Percentiles rank a stretch among this genome's conserved stretches.
Evolutionary conservation across 2,797 vertebrate species (phyloP).

Genomic region (Argyrosomus regius): DNA sequence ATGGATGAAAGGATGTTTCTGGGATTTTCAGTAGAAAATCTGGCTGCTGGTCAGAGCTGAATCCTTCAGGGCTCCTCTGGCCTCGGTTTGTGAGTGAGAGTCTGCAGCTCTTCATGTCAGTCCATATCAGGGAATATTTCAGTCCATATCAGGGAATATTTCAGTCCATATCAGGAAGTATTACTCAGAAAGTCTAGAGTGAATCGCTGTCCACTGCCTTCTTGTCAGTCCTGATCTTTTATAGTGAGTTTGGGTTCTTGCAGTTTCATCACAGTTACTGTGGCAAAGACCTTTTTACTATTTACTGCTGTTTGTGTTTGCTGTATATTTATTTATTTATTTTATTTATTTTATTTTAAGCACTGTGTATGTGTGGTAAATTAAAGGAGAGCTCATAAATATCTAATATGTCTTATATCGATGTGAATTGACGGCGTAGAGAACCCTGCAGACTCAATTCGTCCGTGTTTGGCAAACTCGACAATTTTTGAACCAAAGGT

Average conservation of each 20-base stretch:
- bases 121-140: slow-evolving; percentile 24
- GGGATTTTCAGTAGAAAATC: neutral
- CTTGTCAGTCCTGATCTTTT: neutral
- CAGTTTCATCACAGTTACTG: neutral
- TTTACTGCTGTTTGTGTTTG: neutral
- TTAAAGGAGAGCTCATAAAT: too few species aligned
- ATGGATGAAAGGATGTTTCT: neutral
- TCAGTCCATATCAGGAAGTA: too few species aligned
- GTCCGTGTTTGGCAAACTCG: too few species aligned
- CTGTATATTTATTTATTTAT: too few species aligned
- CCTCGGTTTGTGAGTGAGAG: slow-evolving; percentile 8
- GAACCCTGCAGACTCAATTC: too few species aligned
- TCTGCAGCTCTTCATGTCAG: neutral
- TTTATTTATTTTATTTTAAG: neutral
- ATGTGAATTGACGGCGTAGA: too few species aligned
- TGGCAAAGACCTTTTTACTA: neutral
- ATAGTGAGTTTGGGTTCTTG: too few species aligned
- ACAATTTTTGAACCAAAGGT: neutral
- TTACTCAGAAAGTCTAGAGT: neutral
- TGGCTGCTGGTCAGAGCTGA: neutral
- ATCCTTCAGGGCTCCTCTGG: neutral
- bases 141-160: too few species aligned
- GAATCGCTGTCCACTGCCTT: neutral
- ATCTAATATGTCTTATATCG: too few species aligned
- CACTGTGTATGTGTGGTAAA: too few species aligned